phyloP scores from a whole-genome alignment of 2,797 vertebrate species.

The Mormyrops attenuatus region DNA sequence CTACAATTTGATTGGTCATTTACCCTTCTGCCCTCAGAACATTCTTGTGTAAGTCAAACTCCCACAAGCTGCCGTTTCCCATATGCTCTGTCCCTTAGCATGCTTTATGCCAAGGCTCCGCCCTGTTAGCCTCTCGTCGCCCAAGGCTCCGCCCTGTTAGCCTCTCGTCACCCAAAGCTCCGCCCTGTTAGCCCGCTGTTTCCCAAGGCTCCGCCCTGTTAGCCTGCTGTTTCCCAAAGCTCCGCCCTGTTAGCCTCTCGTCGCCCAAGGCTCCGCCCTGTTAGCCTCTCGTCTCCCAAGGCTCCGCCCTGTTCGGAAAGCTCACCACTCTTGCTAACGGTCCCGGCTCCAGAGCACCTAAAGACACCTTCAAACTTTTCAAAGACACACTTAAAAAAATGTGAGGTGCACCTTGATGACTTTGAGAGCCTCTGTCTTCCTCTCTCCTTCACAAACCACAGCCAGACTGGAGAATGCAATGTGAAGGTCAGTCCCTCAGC shows the following conservation, averaged over 20 bases:
- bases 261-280: background rate
- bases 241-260: background rate
- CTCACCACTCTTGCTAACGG: background rate
- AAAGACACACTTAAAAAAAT: constrained; percentile 1
- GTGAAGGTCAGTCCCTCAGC: constrained; percentile 66
- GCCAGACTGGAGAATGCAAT: constrained; percentile 63
- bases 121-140: no score
- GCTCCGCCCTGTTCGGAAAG: background rate
- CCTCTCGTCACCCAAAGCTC: background rate
- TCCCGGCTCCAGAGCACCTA: background rate
- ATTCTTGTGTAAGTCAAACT: background rate
- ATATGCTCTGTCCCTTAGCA: no score
- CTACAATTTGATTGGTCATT: background rate
- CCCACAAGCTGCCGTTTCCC: background rate
- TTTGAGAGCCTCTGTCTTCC: background rate
- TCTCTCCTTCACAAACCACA: constrained; percentile 37
- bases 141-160: no score
- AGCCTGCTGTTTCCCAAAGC: background rate
- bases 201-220: background rate
- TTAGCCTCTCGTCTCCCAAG: background rate
- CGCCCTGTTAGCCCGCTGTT: background rate
- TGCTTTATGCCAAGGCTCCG: no score
- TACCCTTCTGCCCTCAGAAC: background rate
- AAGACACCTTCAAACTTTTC: constrained; percentile 1
- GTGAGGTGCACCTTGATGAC: background rate